Evolutionary conservation across 2,113 vertebrate genomes (phyloP).

Genomic region (Isichthys henryi): DNA sequence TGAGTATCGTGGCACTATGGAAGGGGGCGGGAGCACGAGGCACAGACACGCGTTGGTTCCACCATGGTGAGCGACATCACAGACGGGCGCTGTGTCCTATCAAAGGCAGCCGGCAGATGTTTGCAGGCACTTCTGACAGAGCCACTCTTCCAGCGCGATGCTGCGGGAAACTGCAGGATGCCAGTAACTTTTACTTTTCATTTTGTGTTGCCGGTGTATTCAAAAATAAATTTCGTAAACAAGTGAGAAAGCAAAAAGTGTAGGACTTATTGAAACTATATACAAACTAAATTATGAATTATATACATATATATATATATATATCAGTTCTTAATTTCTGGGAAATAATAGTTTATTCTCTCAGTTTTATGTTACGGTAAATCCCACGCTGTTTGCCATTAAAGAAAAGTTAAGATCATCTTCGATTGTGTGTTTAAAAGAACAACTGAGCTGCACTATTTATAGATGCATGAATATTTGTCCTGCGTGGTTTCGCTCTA

Average conservation of each 20-base stretch:
- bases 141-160: background rate
- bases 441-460: slow-evolving; percentile 42
- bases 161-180: background rate
- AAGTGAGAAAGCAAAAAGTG: background rate
- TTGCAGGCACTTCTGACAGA: background rate
- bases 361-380: background rate
- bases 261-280: background rate
- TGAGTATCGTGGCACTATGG: background rate
- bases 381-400: background rate
- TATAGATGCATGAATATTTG: slow-evolving; percentile 49
- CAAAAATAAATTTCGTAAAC: background rate
- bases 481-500: slow-evolving; percentile 45
- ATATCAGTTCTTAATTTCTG: background rate
- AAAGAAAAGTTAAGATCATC: background rate
- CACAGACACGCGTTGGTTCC: background rate
- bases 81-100: background rate
- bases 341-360: background rate
- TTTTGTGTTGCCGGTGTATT: background rate
- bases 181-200: background rate
- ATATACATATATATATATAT: background rate
- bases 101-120: background rate
- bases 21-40: background rate
- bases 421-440: slow-evolving; percentile 35
- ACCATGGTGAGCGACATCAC: background rate
- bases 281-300: background rate